These are phyloP conservation scores for Epistrophe eligans DNA, from an alignment of 2,888 invertebrate genomes.

Conservation along the genomic window DNA sequence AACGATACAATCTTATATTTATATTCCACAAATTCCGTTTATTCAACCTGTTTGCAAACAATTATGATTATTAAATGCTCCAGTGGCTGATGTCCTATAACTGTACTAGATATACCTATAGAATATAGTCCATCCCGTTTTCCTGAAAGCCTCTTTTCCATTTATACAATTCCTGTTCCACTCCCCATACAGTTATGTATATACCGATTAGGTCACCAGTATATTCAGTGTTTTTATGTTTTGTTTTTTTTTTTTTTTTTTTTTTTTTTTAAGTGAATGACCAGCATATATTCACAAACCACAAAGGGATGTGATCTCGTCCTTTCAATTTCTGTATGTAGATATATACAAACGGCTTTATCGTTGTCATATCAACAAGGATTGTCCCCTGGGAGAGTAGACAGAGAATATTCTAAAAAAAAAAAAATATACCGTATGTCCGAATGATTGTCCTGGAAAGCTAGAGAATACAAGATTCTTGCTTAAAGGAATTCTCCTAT, in stretches of 20 bases:
- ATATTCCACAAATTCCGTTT: conserved; percentile 68
- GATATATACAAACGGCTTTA: background rate
- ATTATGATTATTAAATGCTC: conserved; percentile 71
- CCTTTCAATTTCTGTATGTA: conserved; percentile 22
- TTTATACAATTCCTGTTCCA: background rate
- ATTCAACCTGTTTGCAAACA: conserved; percentile 74
- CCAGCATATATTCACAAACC: conserved; percentile 29
- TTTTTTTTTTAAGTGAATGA: conserved; percentile 55
- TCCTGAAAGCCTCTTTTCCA: conserved; percentile 11
- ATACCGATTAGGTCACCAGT: conserved; percentile 19
- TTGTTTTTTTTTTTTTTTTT: conserved; percentile 32
- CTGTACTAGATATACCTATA: background rate
- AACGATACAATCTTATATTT: conserved; percentile 59
- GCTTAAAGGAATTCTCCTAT: background rate
- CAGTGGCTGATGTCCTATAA: conserved; percentile 49
- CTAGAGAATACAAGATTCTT: conserved; percentile 4
- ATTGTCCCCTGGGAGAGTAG: conserved; percentile 51
- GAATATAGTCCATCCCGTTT: background rate
- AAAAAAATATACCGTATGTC: conserved; percentile 20
- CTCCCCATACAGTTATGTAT: background rate
- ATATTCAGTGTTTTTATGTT: conserved; percentile 3
- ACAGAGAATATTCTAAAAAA: conserved; percentile 15
- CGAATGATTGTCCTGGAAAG: conserved; percentile 21
- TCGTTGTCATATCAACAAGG: conserved; percentile 41
- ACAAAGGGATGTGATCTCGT: conserved; percentile 55